Percentiles rank a stretch among this genome's conserved stretches.
phyloP scores from a whole-genome alignment of 2,113 vertebrate species.

The Callocephalon fimbriatum region DNA sequence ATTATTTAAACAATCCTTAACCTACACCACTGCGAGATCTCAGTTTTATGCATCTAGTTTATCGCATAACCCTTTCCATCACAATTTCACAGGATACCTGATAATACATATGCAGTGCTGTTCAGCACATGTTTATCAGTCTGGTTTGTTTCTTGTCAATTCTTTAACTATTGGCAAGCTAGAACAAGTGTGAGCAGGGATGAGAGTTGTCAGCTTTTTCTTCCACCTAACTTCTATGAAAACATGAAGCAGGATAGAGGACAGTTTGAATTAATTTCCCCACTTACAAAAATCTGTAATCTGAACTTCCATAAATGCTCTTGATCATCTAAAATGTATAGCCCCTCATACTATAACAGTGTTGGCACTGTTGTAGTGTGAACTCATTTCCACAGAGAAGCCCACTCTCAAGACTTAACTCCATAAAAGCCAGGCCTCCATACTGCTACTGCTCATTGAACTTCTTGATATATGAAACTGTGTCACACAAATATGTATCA shows the following conservation, averaged over 20 bases:
- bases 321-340: not conserved
- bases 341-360: not conserved
- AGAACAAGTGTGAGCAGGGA: not conserved
- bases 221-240: not conserved
- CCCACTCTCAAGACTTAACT: not conserved
- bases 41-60: not conserved
- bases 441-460: not conserved
- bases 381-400: not conserved
- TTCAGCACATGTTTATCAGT: not conserved
- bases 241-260: not conserved
- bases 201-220: not conserved
- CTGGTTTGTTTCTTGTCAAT: not conserved
- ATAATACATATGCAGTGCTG: not conserved
- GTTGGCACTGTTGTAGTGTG: rapidly evolving
- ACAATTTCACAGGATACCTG: not conserved
- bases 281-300: not conserved
- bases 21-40: not conserved
- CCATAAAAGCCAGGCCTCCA: not conserved
- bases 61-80: not conserved
- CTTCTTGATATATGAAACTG: not conserved
- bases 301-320: not conserved
- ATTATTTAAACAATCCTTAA: conserved; percentile 24
- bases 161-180: not conserved
- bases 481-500: not conserved
- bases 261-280: not conserved